Percentiles rank a stretch among this genome's conserved stretches.
phyloP scores from a whole-genome alignment of 2,888 invertebrate species.

The Serrognathus titanus region DNA sequence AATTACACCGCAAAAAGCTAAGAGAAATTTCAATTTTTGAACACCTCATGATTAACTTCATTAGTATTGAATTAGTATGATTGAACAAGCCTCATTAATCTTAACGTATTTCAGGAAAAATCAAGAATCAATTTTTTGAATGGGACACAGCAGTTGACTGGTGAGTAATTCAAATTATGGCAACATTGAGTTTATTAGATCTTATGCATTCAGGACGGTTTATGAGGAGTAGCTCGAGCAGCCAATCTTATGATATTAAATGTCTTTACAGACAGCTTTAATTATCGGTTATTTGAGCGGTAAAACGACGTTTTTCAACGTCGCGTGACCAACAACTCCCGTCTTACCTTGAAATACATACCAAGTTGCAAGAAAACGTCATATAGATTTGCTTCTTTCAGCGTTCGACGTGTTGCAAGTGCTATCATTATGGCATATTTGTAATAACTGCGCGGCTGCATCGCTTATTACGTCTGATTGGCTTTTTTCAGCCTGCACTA shows the following conservation, averaged over 20 bases:
- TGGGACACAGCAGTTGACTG: slow-evolving; percentile 8
- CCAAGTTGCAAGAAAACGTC: not conserved
- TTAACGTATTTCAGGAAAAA: not conserved
- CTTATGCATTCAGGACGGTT: slow-evolving; percentile 3
- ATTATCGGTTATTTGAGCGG: slow-evolving; percentile 1
- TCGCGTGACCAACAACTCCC: slow-evolving; percentile 24
- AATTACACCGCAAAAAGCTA: no score
- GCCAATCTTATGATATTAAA: not conserved
- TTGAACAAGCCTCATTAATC: no score
- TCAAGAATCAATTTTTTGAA: slow-evolving; percentile 3
- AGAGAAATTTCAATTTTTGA: no score
- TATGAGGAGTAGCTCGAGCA: not conserved
- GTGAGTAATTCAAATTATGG: slow-evolving; percentile 1
- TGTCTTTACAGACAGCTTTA: slow-evolving; percentile 5
- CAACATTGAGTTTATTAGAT: slow-evolving; percentile 13
- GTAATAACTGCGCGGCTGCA: not conserved
- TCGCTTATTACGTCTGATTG: not conserved
- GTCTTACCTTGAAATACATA: slow-evolving; percentile 23
- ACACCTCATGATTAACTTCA: not conserved
- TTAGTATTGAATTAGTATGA: no score
- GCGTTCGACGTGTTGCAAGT: not conserved
- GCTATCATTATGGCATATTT: not conserved
- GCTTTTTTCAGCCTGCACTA: not conserved
- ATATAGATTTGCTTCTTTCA: slow-evolving; percentile 1
- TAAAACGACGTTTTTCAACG: slow-evolving; percentile 15